Evolutionary conservation across 2,888 invertebrate genomes (phyloP).

Genomic region (Lasioglossum zephyrum): DNA sequence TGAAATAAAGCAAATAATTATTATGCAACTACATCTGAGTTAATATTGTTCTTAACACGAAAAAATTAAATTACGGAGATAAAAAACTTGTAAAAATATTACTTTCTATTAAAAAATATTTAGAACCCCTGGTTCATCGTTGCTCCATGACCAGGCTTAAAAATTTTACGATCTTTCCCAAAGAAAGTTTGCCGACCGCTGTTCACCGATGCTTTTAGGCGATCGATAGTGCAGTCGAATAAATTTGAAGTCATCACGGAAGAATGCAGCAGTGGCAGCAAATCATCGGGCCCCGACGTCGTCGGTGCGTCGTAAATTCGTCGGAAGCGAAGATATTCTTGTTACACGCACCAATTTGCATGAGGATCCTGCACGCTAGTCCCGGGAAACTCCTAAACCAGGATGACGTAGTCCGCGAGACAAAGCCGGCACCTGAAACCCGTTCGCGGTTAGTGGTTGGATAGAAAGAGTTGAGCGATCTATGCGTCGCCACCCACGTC

Average conservation of each 20-base stretch:
- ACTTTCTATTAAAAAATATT: too few relatives aligned
- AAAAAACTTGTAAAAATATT: too few relatives aligned
- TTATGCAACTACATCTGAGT: too few relatives aligned
- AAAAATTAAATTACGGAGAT: too few relatives aligned
- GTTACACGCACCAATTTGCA: constrained; percentile 38
- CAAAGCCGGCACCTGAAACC: constrained; percentile 30
- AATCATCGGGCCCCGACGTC: not conserved
- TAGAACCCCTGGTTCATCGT: too few relatives aligned
- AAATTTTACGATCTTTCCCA: too few relatives aligned
- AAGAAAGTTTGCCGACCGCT: not conserved
- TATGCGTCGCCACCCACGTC: constrained; percentile 55
- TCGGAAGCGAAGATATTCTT: not conserved
- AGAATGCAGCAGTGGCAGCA: constrained; percentile 27
- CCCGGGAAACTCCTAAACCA: constrained; percentile 60
- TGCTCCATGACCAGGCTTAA: too few relatives aligned
- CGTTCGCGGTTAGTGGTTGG: constrained; percentile 4
- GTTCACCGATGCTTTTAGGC: not conserved
- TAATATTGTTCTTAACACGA: too few relatives aligned
- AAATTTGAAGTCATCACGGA: constrained; percentile 1
- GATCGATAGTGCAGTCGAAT: not conserved
- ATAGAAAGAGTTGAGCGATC: constrained; percentile 15
- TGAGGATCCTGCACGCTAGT: constrained; percentile 13
- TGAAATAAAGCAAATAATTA: too few relatives aligned
- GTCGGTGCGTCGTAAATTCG: constrained; percentile 22
- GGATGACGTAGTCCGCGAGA: constrained; percentile 57